These are phyloP conservation scores for Delichon dasypus DNA, from an alignment of 2,797 vertebrate genomes.

Conservation along the genomic window DNA sequence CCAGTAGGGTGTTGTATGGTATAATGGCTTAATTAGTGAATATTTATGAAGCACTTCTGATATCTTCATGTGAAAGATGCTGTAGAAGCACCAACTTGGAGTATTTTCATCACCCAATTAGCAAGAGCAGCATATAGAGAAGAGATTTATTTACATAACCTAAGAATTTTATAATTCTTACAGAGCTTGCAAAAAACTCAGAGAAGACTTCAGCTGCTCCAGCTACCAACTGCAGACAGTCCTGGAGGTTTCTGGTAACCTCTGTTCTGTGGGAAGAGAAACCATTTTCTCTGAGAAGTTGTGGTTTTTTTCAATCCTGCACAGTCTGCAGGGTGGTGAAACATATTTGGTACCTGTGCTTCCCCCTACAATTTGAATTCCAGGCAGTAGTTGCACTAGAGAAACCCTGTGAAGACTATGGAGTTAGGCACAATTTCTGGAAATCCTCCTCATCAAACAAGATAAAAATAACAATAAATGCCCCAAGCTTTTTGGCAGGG, in stretches of 20 bases:
- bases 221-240: neutral
- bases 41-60: slow-evolving; percentile 3
- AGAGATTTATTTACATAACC: neutral
- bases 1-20: neutral
- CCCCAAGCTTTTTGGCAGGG: neutral
- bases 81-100: neutral
- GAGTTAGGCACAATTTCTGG: slow-evolving; percentile 19
- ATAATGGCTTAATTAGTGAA: slow-evolving; percentile 44
- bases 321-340: neutral
- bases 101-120: neutral
- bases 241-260: neutral
- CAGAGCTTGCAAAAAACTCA: neutral
- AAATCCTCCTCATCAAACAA: neutral
- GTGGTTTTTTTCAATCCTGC: neutral
- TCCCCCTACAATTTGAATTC: neutral
- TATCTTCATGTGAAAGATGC: neutral
- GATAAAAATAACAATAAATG: slow-evolving; percentile 19
- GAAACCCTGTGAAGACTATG: neutral
- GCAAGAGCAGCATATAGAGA: neutral
- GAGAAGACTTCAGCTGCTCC: neutral
- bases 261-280: neutral
- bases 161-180: neutral
- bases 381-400: neutral
- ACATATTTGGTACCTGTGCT: neutral
- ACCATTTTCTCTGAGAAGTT: neutral